A percentile compares a stretch with the other conserved stretches of the same genome.
These are phyloP conservation scores for Aelia acuminata DNA, from an alignment of 2,888 invertebrate species.

Conservation along the genomic window DNA sequence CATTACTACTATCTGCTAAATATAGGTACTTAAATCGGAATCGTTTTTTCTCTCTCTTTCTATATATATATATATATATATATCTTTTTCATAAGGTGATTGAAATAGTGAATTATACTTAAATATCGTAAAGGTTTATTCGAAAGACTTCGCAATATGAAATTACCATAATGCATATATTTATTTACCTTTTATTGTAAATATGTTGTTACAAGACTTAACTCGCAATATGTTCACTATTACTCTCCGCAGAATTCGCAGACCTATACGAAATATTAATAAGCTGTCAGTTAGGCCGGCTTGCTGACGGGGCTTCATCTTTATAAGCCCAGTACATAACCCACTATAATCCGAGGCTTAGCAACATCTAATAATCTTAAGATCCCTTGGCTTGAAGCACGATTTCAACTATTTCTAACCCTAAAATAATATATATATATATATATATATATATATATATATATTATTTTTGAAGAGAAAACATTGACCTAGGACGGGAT, in stretches of 20 bases:
- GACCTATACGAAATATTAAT: constrained; percentile 20
- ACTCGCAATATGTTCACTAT: background rate
- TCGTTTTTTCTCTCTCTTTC: too few species aligned
- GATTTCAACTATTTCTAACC: background rate
- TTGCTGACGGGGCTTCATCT: background rate
- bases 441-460: too few species aligned
- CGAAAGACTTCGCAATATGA: too few species aligned
- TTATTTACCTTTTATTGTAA: background rate
- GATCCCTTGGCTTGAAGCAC: background rate
- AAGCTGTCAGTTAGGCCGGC: background rate
- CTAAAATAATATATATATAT: background rate
- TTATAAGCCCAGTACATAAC: background rate
- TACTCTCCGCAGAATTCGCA: background rate
- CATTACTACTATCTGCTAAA: too few species aligned
- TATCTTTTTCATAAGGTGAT: too few species aligned
- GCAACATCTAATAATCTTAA: background rate
- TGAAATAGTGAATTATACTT: too few species aligned
- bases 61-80: too few species aligned
- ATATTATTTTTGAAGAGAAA: background rate
- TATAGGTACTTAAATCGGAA: too few species aligned
- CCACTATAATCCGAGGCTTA: background rate
- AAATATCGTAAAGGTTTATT: too few species aligned
- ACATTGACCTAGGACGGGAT: too few species aligned
- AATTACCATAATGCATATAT: background rate
- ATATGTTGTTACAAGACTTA: background rate